phyloP scores from a whole-genome alignment of 2,888 invertebrate species.

The Catocala sponsa region DNA sequence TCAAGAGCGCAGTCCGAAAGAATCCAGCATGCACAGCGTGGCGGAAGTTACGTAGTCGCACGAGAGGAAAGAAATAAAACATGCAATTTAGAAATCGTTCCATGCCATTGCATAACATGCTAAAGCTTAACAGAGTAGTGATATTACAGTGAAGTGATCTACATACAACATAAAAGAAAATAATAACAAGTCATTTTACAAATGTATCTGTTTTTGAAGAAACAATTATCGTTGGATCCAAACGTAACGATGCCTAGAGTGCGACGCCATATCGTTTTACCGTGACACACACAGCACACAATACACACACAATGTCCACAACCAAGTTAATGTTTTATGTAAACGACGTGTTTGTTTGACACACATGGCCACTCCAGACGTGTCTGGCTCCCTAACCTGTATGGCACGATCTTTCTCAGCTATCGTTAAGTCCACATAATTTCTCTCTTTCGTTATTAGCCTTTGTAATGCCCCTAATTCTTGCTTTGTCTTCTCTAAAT shows the following conservation, averaged over 20 bases:
- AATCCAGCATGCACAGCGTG: conserved; percentile 55
- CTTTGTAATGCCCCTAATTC: conserved; percentile 62
- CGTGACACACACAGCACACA: conserved; percentile 6
- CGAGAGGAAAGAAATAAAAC: conserved; percentile 72
- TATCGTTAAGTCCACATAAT: conserved; percentile 58
- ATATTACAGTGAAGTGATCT: conserved; percentile 1
- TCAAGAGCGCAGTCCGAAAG: conserved; percentile 26
- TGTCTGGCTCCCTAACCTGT: conserved; percentile 73
- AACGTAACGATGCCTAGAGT: too few relatives aligned
- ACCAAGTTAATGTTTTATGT: conserved; percentile 39
- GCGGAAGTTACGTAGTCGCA: conserved; percentile 62
- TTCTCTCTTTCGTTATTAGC: conserved; percentile 65
- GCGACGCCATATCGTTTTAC: not conserved
- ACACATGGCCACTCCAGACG: conserved; percentile 49
- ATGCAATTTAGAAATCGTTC: conserved; percentile 74
- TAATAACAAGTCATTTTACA: not conserved
- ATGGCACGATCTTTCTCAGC: conserved; percentile 66
- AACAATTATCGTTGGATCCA: too few relatives aligned
- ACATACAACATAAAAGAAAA: not conserved
- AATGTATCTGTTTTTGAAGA: too few relatives aligned
- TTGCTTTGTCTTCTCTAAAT: conserved; percentile 57
- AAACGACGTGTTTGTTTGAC: conserved; percentile 38
- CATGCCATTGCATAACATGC: conserved; percentile 30
- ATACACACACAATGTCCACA: conserved; percentile 34
- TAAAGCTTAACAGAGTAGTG: conserved; percentile 32